Evolutionary conservation across 2,888 invertebrate species (phyloP).

Genomic region (Drosophila prostipennis): DNA sequence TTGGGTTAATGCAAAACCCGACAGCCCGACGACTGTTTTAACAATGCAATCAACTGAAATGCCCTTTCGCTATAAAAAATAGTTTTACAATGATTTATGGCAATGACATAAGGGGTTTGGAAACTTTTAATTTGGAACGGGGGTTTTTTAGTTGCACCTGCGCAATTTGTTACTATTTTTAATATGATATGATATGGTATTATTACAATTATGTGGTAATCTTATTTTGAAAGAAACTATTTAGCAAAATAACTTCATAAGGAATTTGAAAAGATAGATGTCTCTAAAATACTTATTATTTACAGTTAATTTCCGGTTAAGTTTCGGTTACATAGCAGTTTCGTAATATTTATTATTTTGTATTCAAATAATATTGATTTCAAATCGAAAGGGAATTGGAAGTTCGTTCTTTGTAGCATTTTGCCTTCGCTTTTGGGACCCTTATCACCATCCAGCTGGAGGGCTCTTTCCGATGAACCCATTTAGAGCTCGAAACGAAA

Average conservation of each 20-base stretch:
- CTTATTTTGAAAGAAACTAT: too few species aligned
- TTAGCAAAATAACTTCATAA: too few species aligned
- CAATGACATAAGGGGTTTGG: neutral
- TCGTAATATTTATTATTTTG: too few species aligned
- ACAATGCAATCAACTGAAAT: constrained; percentile 9
- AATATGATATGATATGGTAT: too few species aligned
- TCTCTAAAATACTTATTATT: too few species aligned
- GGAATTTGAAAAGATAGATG: too few species aligned
- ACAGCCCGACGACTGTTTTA: constrained; percentile 6
- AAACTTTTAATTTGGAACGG: neutral
- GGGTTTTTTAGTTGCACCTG: too few species aligned
- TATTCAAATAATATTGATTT: neutral
- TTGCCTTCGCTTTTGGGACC: neutral
- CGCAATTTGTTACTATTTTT: too few species aligned
- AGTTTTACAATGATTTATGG: neutral
- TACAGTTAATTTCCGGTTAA: too few species aligned
- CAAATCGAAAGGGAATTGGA: too few species aligned
- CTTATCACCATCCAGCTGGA: constrained; percentile 12
- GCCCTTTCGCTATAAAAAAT: neutral
- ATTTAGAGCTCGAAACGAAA: constrained; percentile 45
- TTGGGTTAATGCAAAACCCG: constrained; percentile 1
- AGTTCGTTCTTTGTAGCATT: neutral
- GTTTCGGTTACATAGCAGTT: too few species aligned
- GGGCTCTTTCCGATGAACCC: constrained; percentile 37
- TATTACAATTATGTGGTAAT: too few species aligned